These are phyloP conservation scores for Rhopalosiphum maidis DNA, from an alignment of 1,140 invertebrate species.

Conservation along the genomic window DNA sequence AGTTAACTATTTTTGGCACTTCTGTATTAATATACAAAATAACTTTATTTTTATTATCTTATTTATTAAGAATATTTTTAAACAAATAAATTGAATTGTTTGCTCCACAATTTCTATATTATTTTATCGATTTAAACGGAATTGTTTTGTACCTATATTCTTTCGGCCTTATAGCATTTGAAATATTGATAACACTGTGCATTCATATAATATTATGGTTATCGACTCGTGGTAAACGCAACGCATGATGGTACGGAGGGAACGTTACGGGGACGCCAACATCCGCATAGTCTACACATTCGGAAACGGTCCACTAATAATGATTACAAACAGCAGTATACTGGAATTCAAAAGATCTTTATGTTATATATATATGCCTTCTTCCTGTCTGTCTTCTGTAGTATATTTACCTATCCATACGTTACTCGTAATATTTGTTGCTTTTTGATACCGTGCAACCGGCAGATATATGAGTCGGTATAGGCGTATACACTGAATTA, in stretches of 20 bases:
- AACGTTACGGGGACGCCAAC: background rate
- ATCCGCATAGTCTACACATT: background rate
- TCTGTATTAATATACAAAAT: no score
- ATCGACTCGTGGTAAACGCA: background rate
- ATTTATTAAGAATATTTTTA: no score
- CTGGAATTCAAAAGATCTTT: background rate
- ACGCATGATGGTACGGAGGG: background rate
- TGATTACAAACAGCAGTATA: background rate
- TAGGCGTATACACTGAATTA: background rate
- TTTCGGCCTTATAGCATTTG: background rate
- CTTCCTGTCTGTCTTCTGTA: background rate
- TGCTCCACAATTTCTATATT: no score
- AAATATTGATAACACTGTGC: background rate
- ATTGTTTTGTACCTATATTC: background rate
- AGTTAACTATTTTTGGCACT: no score
- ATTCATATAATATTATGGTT: background rate
- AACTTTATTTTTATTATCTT: no score
- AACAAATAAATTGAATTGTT: no score
- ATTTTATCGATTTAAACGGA: background rate
- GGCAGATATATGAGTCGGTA: background rate
- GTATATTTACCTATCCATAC: background rate
- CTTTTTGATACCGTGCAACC: background rate
- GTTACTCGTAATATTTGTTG: background rate
- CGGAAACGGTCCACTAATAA: constrained; percentile 7
- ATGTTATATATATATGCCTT: background rate